Conservation (phyloP, 64 coral and sea anemone genomes). For the Pocillopora verrucosa region DNA sequence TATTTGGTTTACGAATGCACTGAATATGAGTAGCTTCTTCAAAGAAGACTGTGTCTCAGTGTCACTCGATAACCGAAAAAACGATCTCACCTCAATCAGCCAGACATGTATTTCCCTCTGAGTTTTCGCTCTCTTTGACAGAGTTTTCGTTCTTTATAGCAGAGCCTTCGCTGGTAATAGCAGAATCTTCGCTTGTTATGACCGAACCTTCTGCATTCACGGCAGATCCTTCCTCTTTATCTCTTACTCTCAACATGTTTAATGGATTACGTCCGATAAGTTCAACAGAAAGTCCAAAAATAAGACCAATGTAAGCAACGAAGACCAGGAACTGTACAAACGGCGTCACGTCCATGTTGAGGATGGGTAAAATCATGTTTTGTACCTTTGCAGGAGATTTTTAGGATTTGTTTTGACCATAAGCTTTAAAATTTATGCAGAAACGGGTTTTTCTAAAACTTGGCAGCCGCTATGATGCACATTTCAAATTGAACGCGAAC, state of each 20-base stretch:
- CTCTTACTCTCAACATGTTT: neutral
- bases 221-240: no score
- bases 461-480: neutral
- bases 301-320: constrained; percentile 13
- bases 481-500: neutral
- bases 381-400: neutral
- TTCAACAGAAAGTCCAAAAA: constrained; percentile 22
- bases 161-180: no score
- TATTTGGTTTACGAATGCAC: no score
- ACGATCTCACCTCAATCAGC: no score
- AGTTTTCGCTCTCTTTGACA: no score
- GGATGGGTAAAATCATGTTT: constrained; percentile 3
- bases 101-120: no score
- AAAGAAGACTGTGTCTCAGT: no score
- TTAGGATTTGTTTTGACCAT: neutral
- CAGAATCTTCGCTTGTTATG: no score
- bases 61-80: no score
- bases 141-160: no score
- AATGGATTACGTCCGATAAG: constrained; percentile 4
- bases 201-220: neutral
- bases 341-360: constrained; percentile 19
- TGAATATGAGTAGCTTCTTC: no score
- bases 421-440: neutral
- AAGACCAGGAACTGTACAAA: neutral
- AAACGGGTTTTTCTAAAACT: neutral